These are phyloP conservation scores for Eristalis pertinax DNA, from an alignment of 2,888 invertebrate species.

Conservation along the genomic window DNA sequence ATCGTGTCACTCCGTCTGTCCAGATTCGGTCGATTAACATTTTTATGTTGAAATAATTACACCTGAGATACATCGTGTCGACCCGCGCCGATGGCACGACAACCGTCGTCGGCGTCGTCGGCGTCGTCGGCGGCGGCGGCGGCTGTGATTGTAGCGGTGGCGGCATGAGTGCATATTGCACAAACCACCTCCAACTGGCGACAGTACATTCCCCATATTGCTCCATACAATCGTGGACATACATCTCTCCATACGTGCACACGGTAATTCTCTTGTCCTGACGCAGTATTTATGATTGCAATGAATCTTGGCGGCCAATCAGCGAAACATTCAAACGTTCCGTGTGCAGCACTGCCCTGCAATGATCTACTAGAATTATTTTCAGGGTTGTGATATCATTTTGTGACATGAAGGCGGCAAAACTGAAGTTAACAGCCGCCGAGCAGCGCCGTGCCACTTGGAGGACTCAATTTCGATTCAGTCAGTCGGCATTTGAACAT, in stretches of 20 bases:
- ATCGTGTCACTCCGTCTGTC: constrained; percentile 70
- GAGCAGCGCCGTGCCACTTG: too few relatives aligned
- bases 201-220: constrained; percentile 25
- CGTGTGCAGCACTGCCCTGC: constrained; percentile 28
- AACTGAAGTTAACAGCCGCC: constrained; percentile 36
- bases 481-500: constrained; percentile 2
- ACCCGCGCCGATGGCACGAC: constrained; percentile 44
- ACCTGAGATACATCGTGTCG: constrained; percentile 69
- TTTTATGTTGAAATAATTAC: constrained; percentile 72
- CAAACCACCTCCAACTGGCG: constrained; percentile 45
- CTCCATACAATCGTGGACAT: background rate
- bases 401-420: constrained; percentile 23
- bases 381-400: constrained; percentile 46
- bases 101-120: background rate
- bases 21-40: constrained; percentile 71
- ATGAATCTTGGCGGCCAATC: constrained; percentile 55
- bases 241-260: background rate
- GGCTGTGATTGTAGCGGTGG: background rate
- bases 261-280: constrained; percentile 64
- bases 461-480: constrained; percentile 64
- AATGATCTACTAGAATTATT: constrained; percentile 21
- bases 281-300: constrained; percentile 63
- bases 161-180: constrained; percentile 57
- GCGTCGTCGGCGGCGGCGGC: background rate
- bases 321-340: constrained; percentile 38